Conservation (phyloP, 2,113 vertebrate species). For the Azemiops feae region DNA sequence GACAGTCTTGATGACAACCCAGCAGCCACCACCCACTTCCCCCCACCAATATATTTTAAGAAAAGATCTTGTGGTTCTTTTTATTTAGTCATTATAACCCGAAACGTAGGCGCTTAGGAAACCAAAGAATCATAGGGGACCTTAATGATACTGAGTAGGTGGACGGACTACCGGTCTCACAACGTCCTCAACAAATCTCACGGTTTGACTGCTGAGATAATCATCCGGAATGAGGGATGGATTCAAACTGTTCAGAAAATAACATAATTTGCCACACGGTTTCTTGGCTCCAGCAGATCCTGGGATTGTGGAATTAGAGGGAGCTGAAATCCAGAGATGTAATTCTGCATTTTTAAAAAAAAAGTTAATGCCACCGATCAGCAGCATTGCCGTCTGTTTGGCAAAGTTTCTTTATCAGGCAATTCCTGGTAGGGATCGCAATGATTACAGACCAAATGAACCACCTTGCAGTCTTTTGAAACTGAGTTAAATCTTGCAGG, state of each 20-base stretch:
- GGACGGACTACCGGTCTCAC: not conserved
- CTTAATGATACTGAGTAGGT: not conserved
- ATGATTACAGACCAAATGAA: not conserved
- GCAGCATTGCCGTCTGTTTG: fast-evolving
- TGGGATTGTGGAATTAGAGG: not conserved
- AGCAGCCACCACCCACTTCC: not conserved
- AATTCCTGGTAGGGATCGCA: not conserved
- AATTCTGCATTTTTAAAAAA: too few species aligned
- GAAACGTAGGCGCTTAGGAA: not conserved
- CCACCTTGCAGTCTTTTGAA: not conserved
- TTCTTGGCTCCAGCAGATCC: not conserved
- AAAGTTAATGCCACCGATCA: not conserved
- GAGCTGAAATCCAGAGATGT: not conserved
- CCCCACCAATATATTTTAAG: not conserved
- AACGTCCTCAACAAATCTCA: not conserved
- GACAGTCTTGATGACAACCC: not conserved
- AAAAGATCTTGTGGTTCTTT: not conserved
- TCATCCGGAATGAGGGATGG: not conserved
- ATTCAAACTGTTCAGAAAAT: not conserved
- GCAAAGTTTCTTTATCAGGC: not conserved
- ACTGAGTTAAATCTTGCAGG: not conserved
- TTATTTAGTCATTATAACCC: not conserved
- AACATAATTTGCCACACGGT: not conserved
- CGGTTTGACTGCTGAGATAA: not conserved
- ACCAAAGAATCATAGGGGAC: not conserved